Percentiles rank a stretch among this genome's conserved stretches.
These are phyloP conservation scores for Amphiprion clarkii DNA, from an alignment of 2,797 vertebrate genomes.

Conservation along the genomic window DNA sequence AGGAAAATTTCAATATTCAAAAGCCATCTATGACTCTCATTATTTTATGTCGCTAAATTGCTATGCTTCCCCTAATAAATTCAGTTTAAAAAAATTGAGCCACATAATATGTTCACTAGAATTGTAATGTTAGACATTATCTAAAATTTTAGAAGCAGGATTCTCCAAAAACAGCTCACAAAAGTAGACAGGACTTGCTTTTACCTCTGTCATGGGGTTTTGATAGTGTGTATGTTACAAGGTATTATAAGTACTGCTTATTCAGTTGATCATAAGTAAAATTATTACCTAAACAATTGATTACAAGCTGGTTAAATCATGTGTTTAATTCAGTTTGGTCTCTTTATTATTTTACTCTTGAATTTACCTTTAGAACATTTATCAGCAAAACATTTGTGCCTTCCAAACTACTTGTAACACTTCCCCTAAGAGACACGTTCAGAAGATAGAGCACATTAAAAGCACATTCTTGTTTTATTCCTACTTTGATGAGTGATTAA, in stretches of 20 bases:
- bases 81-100: too few species aligned
- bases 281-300: neutral
- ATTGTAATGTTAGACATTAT: too few species aligned
- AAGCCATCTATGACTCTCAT: neutral
- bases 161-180: too few species aligned
- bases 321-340: constrained; percentile 1
- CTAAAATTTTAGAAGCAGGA: too few species aligned
- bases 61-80: neutral
- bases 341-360: constrained; percentile 13
- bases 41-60: neutral
- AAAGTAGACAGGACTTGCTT: too few species aligned
- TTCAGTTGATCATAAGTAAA: neutral
- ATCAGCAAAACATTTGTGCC: constrained; percentile 20
- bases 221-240: too few species aligned
- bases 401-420: constrained; percentile 26
- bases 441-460: constrained; percentile 2
- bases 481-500: constrained; percentile 48
- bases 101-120: too few species aligned
- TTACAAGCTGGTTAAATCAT: neutral
- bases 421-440: constrained; percentile 15
- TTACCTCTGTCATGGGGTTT: too few species aligned
- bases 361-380: constrained; percentile 14
- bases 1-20: neutral
- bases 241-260: too few species aligned
- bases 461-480: constrained; percentile 23